A percentile compares a stretch with the other conserved stretches of the same genome.
These are phyloP conservation scores for Drosophila kohkoa DNA, from an alignment of 1,140 invertebrate genomes.

Conservation along the genomic window DNA sequence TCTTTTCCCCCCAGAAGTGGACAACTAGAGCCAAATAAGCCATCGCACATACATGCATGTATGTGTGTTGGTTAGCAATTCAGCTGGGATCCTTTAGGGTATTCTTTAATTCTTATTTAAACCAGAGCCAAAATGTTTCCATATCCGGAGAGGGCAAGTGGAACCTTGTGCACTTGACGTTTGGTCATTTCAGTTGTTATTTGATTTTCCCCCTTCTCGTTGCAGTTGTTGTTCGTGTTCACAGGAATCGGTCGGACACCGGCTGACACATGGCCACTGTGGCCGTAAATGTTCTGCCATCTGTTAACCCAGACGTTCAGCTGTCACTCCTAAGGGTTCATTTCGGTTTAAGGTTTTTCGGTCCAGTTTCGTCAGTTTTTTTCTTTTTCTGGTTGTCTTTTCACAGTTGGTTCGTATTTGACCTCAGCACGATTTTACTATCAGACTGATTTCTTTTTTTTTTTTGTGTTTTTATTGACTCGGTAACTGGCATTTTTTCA, in stretches of 20 bases:
- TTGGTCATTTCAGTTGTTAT: constrained; percentile 74
- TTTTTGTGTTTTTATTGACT: constrained; percentile 65
- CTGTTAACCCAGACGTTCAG: constrained; percentile 68
- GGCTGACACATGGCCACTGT: constrained; percentile 68
- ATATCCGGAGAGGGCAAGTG: neutral
- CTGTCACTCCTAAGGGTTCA: constrained; percentile 58
- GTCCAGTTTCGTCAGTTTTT: constrained; percentile 21
- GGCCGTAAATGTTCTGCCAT: constrained; percentile 80
- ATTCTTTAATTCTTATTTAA: constrained; percentile 77
- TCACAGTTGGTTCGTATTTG: constrained; percentile 34
- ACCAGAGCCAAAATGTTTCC: constrained; percentile 28
- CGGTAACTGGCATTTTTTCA: constrained; percentile 45
- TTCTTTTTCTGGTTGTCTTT: constrained; percentile 13
- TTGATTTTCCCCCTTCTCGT: constrained; percentile 14
- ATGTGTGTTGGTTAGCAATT: constrained; percentile 11
- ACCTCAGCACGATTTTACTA: constrained; percentile 73
- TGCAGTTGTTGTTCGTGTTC: constrained; percentile 5
- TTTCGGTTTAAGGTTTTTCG: constrained; percentile 66
- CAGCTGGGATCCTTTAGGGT: constrained; percentile 10
- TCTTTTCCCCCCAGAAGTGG: constrained; percentile 41
- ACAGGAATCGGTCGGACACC: constrained; percentile 49
- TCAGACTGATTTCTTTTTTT: constrained; percentile 30
- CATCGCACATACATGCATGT: constrained; percentile 35
- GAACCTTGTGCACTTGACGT: constrained; percentile 65
- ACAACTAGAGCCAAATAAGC: constrained; percentile 65